Base-by-base conservation (phyloP, 2,797 vertebrate species). In the Falco concolor region DNA sequence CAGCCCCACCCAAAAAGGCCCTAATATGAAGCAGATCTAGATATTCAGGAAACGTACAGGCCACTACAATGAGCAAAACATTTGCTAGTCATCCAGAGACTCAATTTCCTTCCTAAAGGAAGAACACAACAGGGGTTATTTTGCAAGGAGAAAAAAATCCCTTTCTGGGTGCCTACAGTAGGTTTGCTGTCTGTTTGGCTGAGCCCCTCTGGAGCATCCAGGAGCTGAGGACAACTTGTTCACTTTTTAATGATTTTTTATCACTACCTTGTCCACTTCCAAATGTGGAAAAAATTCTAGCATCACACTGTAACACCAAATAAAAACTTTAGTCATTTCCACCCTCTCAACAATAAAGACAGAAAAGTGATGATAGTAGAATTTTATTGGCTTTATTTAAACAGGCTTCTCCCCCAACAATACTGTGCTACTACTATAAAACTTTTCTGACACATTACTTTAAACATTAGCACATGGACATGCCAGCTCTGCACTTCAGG, bases 61-160 rank as follows among this genome's bases (percentile, higher is more conserved):
- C 81, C 82, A 63, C 84, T 93, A 86, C 85, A 93, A 93, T 87
- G 95, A 93, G 95, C 81, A 97, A 96, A 95, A 93, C 73, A 94
- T 83, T 93, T 96, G 89, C 72, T 2, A 97, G 89, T 93, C 87
- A 95, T 94, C 87, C 94, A 96, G 75, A 89, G 85, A 95, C 50
- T 96, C 84, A 80, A 95, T 97, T 97, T 97, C 92, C 96, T 97
- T 97, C 95, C 93, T 96, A 91, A 91, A 96, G 91, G 90, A 95
- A 50, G 44, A 94, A 19, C 85, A 65, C 79, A 83, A 97, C 78
- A 79, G 67, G 28, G 57, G 84, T 97, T 91, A 90, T 96, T 96
- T 82, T 95, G 69, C 86, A 80, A 96, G 60, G 40, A 93, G 53
- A 23, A 79, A 92, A 95, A 34, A 82, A 89, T 86, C 52, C 61